These are phyloP conservation scores for Poecilia latipinna DNA, from an alignment of 2,113 vertebrate species.

Conservation along the genomic window DNA sequence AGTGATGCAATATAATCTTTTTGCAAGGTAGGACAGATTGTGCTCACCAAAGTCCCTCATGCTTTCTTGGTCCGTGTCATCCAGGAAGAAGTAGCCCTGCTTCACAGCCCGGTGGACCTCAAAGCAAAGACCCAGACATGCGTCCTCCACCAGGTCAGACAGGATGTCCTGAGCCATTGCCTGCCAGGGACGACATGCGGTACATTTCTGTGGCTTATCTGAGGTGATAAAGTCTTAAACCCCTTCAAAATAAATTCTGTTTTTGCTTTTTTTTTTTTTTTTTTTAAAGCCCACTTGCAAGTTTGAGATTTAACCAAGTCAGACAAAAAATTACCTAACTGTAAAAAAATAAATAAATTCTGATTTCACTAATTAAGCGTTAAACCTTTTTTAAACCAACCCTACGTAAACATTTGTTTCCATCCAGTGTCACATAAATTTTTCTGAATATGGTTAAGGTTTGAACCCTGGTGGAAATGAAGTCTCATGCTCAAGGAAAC, in stretches of 20 bases:
- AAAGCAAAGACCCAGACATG: constrained; percentile 96
- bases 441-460: too few species aligned
- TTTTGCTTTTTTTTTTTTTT: neutral
- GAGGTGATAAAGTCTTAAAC: neutral
- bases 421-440: too few species aligned
- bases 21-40: neutral
- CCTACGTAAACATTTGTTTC: too few species aligned
- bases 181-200: constrained; percentile 64
- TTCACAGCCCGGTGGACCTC: constrained; percentile 97
- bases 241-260: neutral
- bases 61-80: constrained; percentile 96
- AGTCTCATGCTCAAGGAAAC: too few species aligned
- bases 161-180: constrained; percentile 96
- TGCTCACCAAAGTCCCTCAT: constrained; percentile 95
- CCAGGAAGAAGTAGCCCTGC: constrained; percentile 96
- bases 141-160: constrained; percentile 95
- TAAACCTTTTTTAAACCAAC: neutral
- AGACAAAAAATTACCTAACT: neutral
- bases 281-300: neutral
- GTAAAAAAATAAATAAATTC: too few species aligned
- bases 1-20: neutral
- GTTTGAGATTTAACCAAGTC: neutral
- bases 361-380: neutral
- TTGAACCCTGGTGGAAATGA: too few species aligned
- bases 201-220: neutral